A percentile compares a stretch with the other conserved stretches of the same genome.
Evolutionary conservation across 2,797 vertebrate genomes (phyloP).

Genomic region (Tinamus major): DNA sequence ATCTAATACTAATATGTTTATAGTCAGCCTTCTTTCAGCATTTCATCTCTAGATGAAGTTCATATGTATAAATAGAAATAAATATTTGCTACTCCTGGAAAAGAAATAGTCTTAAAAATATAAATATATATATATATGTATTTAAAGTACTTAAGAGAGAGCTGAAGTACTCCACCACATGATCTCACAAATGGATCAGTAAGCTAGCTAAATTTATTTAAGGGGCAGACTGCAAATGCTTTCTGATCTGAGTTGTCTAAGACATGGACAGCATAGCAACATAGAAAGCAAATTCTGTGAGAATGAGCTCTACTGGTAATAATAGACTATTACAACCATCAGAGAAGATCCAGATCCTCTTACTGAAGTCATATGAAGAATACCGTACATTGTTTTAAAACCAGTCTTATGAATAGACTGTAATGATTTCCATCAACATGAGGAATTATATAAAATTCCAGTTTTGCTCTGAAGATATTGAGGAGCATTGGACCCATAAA

Average conservation of each 20-base stretch:
- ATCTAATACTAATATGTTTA: background rate
- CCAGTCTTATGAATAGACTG: background rate
- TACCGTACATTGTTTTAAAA: background rate
- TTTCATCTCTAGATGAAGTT: background rate
- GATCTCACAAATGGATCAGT: background rate
- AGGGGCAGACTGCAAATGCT: background rate
- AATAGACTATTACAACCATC: background rate
- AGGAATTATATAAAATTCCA: background rate
- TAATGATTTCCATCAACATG: background rate
- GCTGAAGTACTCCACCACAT: background rate
- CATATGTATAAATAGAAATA: background rate
- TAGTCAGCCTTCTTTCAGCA: background rate
- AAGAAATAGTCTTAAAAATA: background rate
- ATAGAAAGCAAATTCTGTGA: background rate
- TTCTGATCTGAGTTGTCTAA: background rate
- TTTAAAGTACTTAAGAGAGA: background rate
- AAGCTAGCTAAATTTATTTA: background rate
- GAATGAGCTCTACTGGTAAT: background rate
- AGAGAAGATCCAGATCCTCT: background rate
- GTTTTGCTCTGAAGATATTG: background rate
- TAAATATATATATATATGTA: too few species aligned
- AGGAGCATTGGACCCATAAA: background rate
- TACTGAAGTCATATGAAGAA: background rate
- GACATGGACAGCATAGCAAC: background rate
- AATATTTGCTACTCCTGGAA: background rate